A percentile compares a stretch with the other conserved stretches of the same genome.
Conservation (phyloP, 1,140 invertebrate genomes). For the Platorchestia sp. region DNA sequence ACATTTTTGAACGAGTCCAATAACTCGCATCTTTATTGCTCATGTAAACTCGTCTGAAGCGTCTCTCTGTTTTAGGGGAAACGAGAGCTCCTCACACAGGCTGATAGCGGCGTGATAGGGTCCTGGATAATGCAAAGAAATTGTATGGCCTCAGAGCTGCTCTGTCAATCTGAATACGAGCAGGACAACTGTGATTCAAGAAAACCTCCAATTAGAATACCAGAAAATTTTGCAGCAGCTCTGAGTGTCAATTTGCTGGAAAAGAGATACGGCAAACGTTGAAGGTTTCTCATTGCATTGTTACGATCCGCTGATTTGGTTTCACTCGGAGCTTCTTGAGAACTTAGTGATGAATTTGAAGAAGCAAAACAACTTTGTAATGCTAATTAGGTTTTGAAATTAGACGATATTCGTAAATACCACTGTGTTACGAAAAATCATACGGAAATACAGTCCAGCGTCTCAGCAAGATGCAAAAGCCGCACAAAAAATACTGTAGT, state of each 20-base stretch:
- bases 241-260: not conserved
- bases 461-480: too few species aligned
- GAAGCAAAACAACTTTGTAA: too few species aligned
- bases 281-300: not conserved
- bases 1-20: conserved; percentile 8
- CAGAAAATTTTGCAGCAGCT: not conserved
- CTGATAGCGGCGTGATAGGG: not conserved
- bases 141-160: not conserved
- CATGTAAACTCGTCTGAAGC: conserved; percentile 23
- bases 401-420: too few species aligned
- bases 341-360: too few species aligned
- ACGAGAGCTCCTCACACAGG: not conserved
- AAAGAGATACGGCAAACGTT: not conserved
- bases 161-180: not conserved
- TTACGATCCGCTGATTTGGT: too few species aligned
- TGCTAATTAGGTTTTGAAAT: too few species aligned
- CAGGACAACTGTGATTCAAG: not conserved
- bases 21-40: conserved; percentile 41
- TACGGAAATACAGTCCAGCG: too few species aligned
- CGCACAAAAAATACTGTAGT: too few species aligned
- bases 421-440: too few species aligned
- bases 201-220: not conserved
- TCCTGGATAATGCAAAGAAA: not conserved
- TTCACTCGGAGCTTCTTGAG: too few species aligned
- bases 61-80: not conserved